Base-by-base conservation (phyloP, 2,797 vertebrate genomes). In the Sebastes vulpes region DNA sequence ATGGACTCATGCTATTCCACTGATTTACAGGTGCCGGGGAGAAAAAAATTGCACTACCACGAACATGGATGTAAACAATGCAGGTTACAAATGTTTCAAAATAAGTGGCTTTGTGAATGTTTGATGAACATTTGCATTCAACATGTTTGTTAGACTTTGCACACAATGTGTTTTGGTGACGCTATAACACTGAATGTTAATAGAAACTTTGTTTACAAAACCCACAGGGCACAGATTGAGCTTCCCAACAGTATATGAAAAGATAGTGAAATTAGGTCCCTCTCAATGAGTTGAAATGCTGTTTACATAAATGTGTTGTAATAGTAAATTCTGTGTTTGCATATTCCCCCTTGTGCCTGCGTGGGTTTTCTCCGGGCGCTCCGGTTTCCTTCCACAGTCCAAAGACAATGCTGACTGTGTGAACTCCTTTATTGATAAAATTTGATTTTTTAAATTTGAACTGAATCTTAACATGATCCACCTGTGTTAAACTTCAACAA, bases 1-100 rank as follows among this genome's bases (percentile, higher is more conserved):
- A 42, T 42, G 6, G 38, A 42, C 0, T 42, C 38, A 16, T 42
- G 38, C 38, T 42, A 42, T 42, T 42, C 38, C 38, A 42, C 38
- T 42, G 38, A 42, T 42, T 3, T 18, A 18, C 14, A 42, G 1
- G 0, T 3, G 2, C 5, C 6, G 3, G 18, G 46, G 0, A 48
- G 31, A 46, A 20, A 3, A 16, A 56, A 56, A 20, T 10, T 11
- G 6, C 38, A 71, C 1, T 18, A 32, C 7, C 4, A 4, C 0
- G 14, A 69, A 9, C 1, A 56, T 46, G 1, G 2, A 42, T 14
- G 66, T 26, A 6, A 68, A 69, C 35, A 38, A 38, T 38, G 12
- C 35, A 42, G 38, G 12, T 25, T 61, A 14, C 11, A 9, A 26
- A 23, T 0, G 29, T 60, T 21, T 23, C 1, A 23, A 23, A 32